Conservation (phyloP, 2,888 invertebrate genomes). For the Mactromeris polynyma region DNA sequence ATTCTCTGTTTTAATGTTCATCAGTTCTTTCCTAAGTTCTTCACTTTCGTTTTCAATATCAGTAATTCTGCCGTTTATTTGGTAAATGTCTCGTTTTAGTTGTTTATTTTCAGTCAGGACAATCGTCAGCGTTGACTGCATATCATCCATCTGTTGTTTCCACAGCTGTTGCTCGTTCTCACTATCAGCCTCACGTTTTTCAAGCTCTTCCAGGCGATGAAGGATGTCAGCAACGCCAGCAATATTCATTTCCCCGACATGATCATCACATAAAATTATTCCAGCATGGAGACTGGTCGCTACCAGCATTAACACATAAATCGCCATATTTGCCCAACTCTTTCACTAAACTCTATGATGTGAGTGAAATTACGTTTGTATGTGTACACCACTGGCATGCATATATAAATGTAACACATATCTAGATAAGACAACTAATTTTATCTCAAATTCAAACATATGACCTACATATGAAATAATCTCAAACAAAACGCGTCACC, state of each 20-base stretch:
- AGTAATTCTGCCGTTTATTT: not conserved
- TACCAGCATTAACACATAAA: not conserved
- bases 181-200: not conserved
- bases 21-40: not conserved
- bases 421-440: no score
- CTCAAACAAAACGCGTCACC: no score
- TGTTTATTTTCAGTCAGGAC: not conserved
- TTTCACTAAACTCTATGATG: no score
- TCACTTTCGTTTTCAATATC: not conserved
- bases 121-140: not conserved
- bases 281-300: not conserved
- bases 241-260: not conserved
- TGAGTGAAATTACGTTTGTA: no score
- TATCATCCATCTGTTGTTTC: not conserved
- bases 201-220: not conserved
- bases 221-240: not conserved
- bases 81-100: not conserved
- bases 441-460: no score
- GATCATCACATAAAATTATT: not conserved
- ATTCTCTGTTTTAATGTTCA: not conserved
- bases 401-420: no score
- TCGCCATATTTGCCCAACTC: not conserved
- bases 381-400: no score
- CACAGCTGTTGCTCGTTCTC: not conserved
- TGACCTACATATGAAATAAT: no score